These are phyloP conservation scores for Epinephelus moara DNA, from an alignment of 2,113 vertebrate genomes.

Conservation along the genomic window DNA sequence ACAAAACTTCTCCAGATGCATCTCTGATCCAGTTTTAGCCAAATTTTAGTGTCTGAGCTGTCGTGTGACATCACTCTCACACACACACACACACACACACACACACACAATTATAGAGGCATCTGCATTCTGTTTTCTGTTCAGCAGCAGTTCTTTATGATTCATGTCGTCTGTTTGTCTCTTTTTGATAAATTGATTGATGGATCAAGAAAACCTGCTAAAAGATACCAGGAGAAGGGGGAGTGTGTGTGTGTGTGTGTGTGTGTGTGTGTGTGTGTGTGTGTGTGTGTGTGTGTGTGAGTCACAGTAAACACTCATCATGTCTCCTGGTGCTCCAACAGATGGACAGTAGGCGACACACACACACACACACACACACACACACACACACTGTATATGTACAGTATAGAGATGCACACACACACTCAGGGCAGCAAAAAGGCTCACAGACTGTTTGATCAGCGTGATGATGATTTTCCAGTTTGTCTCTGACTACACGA, in stretches of 20 bases:
- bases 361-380: slow-evolving; percentile 44
- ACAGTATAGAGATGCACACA: slow-evolving; percentile 22
- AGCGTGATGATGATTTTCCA: not conserved
- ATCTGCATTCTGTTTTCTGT: too few species aligned
- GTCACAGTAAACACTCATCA: slow-evolving; percentile 62
- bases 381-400: slow-evolving; percentile 13
- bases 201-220: not conserved
- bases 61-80: too few species aligned
- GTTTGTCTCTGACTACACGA: too few species aligned
- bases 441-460: slow-evolving; percentile 3
- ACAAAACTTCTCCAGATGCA: too few species aligned
- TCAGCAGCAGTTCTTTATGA: not conserved
- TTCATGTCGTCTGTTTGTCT: not conserved
- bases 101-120: not conserved
- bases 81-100: not conserved
- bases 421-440: slow-evolving; percentile 10
- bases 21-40: too few species aligned
- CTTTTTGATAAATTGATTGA: not conserved
- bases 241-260: not conserved
- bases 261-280: slow-evolving; percentile 4
- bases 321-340: slow-evolving; percentile 61
- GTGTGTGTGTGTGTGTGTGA: slow-evolving; percentile 21
- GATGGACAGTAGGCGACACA: slow-evolving; percentile 70
- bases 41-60: too few species aligned
- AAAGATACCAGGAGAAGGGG: not conserved